phyloP scores from a whole-genome alignment of 2,888 invertebrate genomes.

The Rhingia campestris region DNA sequence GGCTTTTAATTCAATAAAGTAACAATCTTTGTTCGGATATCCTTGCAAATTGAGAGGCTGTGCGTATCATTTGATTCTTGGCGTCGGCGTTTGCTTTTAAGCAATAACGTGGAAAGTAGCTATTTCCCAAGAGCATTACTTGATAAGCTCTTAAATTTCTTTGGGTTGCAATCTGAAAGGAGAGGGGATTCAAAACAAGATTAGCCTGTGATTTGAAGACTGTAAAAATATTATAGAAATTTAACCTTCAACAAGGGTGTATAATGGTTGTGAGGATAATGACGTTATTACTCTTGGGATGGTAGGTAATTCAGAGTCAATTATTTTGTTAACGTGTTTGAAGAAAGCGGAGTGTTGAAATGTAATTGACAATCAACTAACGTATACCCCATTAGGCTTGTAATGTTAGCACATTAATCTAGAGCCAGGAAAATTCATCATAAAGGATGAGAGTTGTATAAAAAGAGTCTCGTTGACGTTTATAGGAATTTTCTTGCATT shows the following conservation, averaged over 20 bases:
- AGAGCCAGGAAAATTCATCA: too few relatives aligned
- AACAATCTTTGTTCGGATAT: constrained; percentile 29
- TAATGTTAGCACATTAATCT: too few relatives aligned
- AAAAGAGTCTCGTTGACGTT: too few relatives aligned
- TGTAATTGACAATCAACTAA: too few relatives aligned
- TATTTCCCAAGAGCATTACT: constrained; percentile 46
- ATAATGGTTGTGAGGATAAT: constrained; percentile 17
- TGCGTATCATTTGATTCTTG: constrained; percentile 35
- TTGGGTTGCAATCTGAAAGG: constrained; percentile 35
- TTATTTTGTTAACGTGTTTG: constrained; percentile 7
- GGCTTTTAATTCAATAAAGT: constrained; percentile 37
- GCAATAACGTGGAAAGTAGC: constrained; percentile 46
- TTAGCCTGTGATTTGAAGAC: constrained; percentile 4
- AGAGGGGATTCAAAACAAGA: background rate
- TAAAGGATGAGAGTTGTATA: too few relatives aligned
- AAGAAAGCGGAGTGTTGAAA: too few relatives aligned
- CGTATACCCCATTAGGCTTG: too few relatives aligned
- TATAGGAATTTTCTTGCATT: too few relatives aligned
- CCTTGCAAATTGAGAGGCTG: constrained; percentile 17
- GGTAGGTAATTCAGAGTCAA: constrained; percentile 19
- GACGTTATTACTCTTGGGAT: background rate
- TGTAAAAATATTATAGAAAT: background rate
- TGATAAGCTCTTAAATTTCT: constrained; percentile 28
- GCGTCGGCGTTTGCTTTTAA: constrained; percentile 47
- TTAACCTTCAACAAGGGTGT: constrained; percentile 7